A percentile compares a stretch with the other conserved stretches of the same genome.
These are phyloP conservation scores for Pristionchus mayeri DNA, from an alignment of 2,888 invertebrate species.

Conservation along the genomic window DNA sequence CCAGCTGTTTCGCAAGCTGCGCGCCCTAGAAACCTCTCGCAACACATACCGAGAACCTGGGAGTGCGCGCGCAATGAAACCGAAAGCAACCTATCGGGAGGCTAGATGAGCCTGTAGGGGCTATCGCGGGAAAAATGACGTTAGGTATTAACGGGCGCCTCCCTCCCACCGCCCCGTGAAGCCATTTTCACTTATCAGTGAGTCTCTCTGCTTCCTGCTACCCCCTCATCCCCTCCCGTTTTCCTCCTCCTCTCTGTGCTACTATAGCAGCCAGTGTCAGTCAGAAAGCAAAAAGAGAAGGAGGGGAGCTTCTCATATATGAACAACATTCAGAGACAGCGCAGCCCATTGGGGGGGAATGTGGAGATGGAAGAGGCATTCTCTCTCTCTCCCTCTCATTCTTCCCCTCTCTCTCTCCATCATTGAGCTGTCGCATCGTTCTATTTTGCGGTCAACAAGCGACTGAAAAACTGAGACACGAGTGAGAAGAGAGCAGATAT, in stretches of 20 bases:
- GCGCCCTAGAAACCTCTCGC: conserved; percentile 16
- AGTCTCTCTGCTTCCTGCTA: not conserved
- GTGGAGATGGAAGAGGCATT: not conserved
- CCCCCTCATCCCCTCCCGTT: not conserved
- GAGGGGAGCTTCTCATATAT: not conserved
- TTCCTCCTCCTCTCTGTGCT: not conserved
- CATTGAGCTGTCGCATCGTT: too few species aligned
- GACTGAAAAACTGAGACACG: too few species aligned
- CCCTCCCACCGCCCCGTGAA: not conserved
- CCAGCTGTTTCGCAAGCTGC: not conserved
- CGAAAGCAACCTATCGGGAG: not conserved
- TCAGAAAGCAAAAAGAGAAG: too few species aligned
- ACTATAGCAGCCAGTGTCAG: not conserved
- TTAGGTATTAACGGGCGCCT: not conserved
- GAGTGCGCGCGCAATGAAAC: conserved; percentile 4
- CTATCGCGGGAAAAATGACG: not conserved
- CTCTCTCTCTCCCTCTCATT: not conserved
- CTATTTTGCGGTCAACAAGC: too few species aligned
- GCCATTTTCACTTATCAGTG: conserved; percentile 39
- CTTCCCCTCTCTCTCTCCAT: not conserved
- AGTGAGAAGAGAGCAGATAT: not conserved
- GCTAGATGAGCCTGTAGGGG: not conserved
- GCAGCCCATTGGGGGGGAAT: not conserved
- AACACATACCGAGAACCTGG: not conserved
- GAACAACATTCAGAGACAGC: not conserved